Percentiles rank a stretch among this genome's conserved stretches.
These are phyloP conservation scores for Cassiopea andromeda DNA, from an alignment of 30 jellyfish, hydroid and myxozoan genomes.

Conservation along the genomic window DNA sequence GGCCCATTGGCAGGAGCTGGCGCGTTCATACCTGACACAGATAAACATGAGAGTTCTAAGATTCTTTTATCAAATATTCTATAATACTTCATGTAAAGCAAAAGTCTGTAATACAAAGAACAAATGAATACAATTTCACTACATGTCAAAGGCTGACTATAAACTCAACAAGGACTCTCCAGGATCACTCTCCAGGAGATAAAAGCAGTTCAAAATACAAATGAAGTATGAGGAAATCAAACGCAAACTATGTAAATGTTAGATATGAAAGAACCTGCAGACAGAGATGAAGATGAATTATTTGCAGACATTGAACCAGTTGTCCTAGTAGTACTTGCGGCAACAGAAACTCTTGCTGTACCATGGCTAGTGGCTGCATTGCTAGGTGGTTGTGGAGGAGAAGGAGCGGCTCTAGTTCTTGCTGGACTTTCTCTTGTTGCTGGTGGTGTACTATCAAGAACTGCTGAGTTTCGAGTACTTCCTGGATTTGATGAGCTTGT, in stretches of 20 bases:
- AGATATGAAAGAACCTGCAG: background rate
- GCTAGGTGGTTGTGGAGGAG: background rate
- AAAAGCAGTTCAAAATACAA: too few species aligned
- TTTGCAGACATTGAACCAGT: background rate
- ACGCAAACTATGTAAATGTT: background rate
- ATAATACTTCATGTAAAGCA: too few species aligned
- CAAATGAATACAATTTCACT: too few species aligned
- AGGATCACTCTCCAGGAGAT: too few species aligned
- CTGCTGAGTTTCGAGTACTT: slow-evolving; percentile 20
- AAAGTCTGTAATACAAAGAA: too few species aligned
- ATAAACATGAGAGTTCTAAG: background rate
- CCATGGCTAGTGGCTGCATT: background rate
- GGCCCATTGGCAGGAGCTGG: background rate
- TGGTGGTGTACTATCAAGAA: background rate
- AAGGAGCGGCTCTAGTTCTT: slow-evolving; percentile 13
- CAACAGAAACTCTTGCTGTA: background rate
- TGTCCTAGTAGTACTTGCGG: background rate
- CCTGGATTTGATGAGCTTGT: slow-evolving; percentile 27
- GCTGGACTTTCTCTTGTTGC: slow-evolving; percentile 28
- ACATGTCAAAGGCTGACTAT: too few species aligned
- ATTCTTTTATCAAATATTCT: too few species aligned
- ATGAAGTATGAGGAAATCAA: too few species aligned
- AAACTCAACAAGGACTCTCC: too few species aligned
- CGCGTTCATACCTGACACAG: background rate
- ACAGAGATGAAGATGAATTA: background rate